A percentile compares a stretch with the other conserved stretches of the same genome.
Evolutionary conservation across 2,888 invertebrate species (phyloP).

Genomic region (Hirudinaria manillensis): DNA sequence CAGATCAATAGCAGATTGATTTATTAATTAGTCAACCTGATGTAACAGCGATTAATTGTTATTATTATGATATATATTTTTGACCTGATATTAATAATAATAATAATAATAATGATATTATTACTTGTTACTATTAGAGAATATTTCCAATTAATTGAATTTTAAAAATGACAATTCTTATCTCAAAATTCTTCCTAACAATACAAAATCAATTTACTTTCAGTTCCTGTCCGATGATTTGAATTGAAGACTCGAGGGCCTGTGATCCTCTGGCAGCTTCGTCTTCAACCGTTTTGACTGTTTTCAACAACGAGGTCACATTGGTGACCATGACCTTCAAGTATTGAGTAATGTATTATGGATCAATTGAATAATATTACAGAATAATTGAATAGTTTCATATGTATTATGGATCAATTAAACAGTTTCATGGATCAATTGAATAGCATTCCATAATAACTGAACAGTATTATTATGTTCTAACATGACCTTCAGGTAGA

Average conservation of each 20-base stretch:
- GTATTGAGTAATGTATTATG: background rate
- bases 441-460: too few species aligned
- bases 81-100: background rate
- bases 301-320: slow-evolving; percentile 93
- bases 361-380: background rate
- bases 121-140: too few species aligned
- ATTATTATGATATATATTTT: background rate
- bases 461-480: background rate
- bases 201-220: too few species aligned
- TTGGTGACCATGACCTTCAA: slow-evolving; percentile 73
- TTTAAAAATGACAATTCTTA: background rate
- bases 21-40: background rate
- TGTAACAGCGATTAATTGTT: background rate
- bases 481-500: too few species aligned
- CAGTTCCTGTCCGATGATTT: slow-evolving; percentile 93
- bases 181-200: background rate
- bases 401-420: background rate
- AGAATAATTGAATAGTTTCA: background rate
- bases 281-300: slow-evolving; percentile 97
- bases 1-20: slow-evolving; percentile 14
- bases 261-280: slow-evolving; percentile 91
- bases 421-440: background rate
- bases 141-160: background rate
- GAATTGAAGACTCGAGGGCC: slow-evolving; percentile 92
- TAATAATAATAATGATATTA: too few species aligned